These are phyloP conservation scores for Diachasmimorpha longicaudata DNA, from an alignment of 1,140 invertebrate genomes.

Conservation along the genomic window DNA sequence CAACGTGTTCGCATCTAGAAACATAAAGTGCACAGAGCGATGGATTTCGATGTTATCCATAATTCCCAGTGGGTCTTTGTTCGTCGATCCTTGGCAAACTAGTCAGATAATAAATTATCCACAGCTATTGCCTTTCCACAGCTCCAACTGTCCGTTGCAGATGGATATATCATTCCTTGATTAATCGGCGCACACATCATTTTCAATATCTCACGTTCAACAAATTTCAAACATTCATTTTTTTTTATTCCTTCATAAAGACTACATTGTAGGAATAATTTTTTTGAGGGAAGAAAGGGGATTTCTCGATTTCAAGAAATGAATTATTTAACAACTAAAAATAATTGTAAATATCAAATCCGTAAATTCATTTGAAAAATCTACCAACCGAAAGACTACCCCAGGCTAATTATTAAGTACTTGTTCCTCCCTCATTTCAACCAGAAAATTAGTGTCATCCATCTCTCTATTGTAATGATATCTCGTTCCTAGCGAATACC, in stretches of 20 bases:
- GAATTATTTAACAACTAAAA: background rate
- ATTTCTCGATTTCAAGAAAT: too few relatives aligned
- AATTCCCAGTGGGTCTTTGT: constrained; percentile 15
- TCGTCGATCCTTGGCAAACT: constrained; percentile 28
- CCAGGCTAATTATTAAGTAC: too few relatives aligned
- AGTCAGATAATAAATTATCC: constrained; percentile 29
- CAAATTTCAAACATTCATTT: background rate
- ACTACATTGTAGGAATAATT: too few relatives aligned
- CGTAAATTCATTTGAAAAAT: background rate
- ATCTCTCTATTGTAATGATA: background rate
- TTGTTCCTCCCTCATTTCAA: too few relatives aligned
- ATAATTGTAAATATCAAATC: background rate
- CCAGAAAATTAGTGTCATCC: too few relatives aligned
- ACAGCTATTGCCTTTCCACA: constrained; percentile 22
- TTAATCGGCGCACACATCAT: constrained; percentile 11
- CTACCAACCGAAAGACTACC: background rate
- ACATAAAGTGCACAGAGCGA: background rate
- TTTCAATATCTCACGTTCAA: background rate
- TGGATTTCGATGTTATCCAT: background rate
- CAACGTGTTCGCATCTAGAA: background rate
- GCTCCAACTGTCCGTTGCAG: constrained; percentile 19
- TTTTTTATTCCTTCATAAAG: background rate
- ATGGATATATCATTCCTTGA: background rate
- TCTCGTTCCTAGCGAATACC: background rate
- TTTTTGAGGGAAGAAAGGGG: too few relatives aligned